phyloP scores from a whole-genome alignment of 2,797 vertebrate species.

The Capromys pilorides region DNA sequence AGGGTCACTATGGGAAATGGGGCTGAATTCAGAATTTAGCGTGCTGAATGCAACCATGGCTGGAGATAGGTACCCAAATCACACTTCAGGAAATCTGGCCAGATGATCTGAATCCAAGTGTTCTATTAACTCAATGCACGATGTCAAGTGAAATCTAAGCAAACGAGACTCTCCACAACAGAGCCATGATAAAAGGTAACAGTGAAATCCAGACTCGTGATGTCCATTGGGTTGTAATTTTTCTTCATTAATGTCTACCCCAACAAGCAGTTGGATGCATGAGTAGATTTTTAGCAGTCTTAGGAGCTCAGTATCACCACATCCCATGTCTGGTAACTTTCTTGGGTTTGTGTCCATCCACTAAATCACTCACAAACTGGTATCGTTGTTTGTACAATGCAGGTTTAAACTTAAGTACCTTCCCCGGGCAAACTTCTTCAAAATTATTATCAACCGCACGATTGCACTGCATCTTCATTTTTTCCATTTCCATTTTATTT shows the following conservation, averaged over 20 bases:
- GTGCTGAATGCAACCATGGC: slow-evolving; percentile 91
- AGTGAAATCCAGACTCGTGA: slow-evolving; percentile 84
- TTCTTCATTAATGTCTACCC: slow-evolving; percentile 88
- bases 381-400: slow-evolving; percentile 92
- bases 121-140: slow-evolving; percentile 95
- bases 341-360: slow-evolving; percentile 87
- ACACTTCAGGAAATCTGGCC: slow-evolving; percentile 90
- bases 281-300: slow-evolving; percentile 90
- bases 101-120: slow-evolving; percentile 91
- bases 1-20: slow-evolving; percentile 85
- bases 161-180: slow-evolving; percentile 90
- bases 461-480: slow-evolving; percentile 43
- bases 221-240: slow-evolving; percentile 88
- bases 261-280: slow-evolving; percentile 90
- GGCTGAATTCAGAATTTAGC: slow-evolving; percentile 95
- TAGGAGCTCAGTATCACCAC: slow-evolving; percentile 90
- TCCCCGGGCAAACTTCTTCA: slow-evolving; percentile 63
- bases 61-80: slow-evolving; percentile 95
- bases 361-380: slow-evolving; percentile 91
- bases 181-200: slow-evolving; percentile 94
- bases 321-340: slow-evolving; percentile 96
- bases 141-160: slow-evolving; percentile 93
- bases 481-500: slow-evolving; percentile 71
- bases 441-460: slow-evolving; percentile 71
- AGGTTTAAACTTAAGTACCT: slow-evolving; percentile 88